Base-by-base conservation (phyloP, 1,140 invertebrate species). In the Hyles vespertilio region DNA sequence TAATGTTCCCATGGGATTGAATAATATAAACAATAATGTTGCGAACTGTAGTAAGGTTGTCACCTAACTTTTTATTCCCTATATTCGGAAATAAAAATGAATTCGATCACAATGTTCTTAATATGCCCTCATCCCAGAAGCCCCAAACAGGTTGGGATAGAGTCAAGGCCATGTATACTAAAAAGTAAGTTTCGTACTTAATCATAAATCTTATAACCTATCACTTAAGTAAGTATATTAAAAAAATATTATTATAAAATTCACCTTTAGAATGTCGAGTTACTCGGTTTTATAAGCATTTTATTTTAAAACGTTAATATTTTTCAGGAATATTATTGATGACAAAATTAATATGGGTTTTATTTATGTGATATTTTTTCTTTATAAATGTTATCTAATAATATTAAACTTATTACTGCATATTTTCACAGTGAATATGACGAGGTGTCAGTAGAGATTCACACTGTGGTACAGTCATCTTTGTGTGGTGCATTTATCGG, bases 401-500 rank as follows among this genome's bases (percentile, higher is more conserved):
- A 9, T 22, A 6, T 7, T 22, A 6, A 10, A 6, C 8, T 55
- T 55, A 33, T 22, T 50, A 32, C 44, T 58, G 9, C 53, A 55
- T 61, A 5, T 61, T 49, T 65, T 90, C 90, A 48, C 58, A 94
- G 93, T 83, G 91, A 94, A 77, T 91, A 90, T 73, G 81, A 87
- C 40, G 73, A 83, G 59, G 34, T 91, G 11, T 92, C 91, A 52
- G 83, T 90, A 8, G 93, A 95, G 78, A 46, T 94, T 2, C 84
- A 90, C 56, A 90, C 89, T 8, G 83, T 93, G 2, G 68, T 91
- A 6, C 92, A 94, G 73, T 87, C 91, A 11, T 83, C 90, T 5
- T 67, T 91, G 12, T 61, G 85, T 51, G 92, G 92, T 51, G 61
- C 86, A 3, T 87, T 94, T 47, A 45, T 91, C 47, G 94, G 94